Conservation (phyloP, 1,140 invertebrate species). For the Whitmania pigra region DNA sequence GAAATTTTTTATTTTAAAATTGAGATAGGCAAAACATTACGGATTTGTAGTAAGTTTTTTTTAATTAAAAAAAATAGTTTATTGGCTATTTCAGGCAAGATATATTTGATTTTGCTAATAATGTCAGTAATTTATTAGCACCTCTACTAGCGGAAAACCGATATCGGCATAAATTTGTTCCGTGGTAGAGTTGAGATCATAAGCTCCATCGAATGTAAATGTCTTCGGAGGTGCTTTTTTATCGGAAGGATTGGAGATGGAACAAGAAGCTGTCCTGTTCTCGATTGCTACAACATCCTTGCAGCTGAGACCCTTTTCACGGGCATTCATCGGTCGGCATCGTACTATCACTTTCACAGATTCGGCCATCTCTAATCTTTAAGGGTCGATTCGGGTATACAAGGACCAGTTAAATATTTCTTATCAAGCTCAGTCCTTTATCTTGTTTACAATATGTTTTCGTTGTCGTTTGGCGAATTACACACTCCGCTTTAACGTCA, state of each 20-base stretch:
- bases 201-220: conserved; percentile 63
- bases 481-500: no score
- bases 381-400: background rate
- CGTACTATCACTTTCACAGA: conserved; percentile 77
- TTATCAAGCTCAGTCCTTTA: no score
- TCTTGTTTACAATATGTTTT: no score
- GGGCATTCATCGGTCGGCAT: conserved; percentile 73
- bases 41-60: no score
- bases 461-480: no score
- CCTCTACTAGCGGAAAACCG: conserved; percentile 56
- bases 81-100: no score
- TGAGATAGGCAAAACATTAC: no score
- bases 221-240: conserved; percentile 52
- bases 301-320: conserved; percentile 59
- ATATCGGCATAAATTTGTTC: conserved; percentile 58
- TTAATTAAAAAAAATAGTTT: no score
- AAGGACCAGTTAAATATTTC: background rate
- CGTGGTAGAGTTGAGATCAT: conserved; percentile 50
- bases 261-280: conserved; percentile 45
- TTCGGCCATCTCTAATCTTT: conserved; percentile 48
- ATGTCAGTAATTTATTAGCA: conserved; percentile 31
- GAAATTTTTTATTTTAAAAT: conserved; percentile 31
- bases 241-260: conserved; percentile 50
- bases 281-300: conserved; percentile 65
- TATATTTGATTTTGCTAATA: background rate